Evolutionary conservation across 2,888 invertebrate genomes (phyloP), one percentile per base, ranked within the genome.

Genomic region (Chalcis sispes): DNA sequence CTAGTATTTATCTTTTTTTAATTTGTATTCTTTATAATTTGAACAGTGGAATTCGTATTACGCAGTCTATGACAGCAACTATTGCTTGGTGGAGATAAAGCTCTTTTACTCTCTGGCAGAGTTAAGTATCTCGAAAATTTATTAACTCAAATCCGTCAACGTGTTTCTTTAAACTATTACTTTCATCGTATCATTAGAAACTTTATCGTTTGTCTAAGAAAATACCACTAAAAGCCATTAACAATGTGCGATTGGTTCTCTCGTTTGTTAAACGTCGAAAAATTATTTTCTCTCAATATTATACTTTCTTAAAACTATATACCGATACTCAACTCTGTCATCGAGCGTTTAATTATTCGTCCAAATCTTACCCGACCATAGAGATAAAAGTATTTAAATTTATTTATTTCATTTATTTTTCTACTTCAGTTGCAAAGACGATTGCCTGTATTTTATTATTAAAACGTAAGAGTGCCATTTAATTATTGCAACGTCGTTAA

Each of bases 31-130:
- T 56, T 40, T 15, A 10, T 62, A 27, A 36, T 54, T 46, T 67
- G 52, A 74, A 66, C 52, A 71, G 36, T 74, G 50, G 42, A 48
- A 66, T 77, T 71, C 74, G 70, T 74, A 77, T 73, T 77, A 74
- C 67, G 71, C 77, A 77, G 67, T 71, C 77, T 77, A 74, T 70
- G 71, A 71, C 40, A 61, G 69, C 59, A 70, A 46, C 58, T 71
- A 77, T 74, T 66, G 66, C 66, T 70, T 23, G 62, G 10, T 65
- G 32, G 27, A 72, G 58, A 61, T 36, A 69, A 69, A 65, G 61
- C 59, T 74, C 77, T 46, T 59, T 48, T 8, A 50, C 42, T 52
- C 59, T 52, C 15, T 46, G 58, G 56, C 64, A 72, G 46, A 72
- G 20, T 58, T 62, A 36, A 69, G 40, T 58, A 7, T 27, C 50